These are phyloP conservation scores for Margaritifera margaritifera DNA, from an alignment of 2,888 invertebrate species.

Conservation along the genomic window DNA sequence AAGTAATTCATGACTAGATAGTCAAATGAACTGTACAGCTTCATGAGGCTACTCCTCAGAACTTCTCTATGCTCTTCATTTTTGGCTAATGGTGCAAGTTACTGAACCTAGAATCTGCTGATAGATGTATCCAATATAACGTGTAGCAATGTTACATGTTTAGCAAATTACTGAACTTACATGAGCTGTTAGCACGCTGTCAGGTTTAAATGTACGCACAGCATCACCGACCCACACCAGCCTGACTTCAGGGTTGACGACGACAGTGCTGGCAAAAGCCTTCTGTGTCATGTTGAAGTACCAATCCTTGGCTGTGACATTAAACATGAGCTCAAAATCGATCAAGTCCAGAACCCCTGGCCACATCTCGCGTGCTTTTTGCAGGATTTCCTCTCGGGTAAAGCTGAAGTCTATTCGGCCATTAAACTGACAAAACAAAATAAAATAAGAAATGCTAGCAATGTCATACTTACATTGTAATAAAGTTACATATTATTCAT, in stretches of 20 bases:
- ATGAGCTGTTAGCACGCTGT: conserved; percentile 91
- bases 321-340: conserved; percentile 67
- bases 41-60: no score
- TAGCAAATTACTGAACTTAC: conserved; percentile 75
- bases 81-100: no score
- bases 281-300: conserved; percentile 67
- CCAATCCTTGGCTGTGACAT: conserved; percentile 71
- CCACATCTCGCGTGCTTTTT: conserved; percentile 26
- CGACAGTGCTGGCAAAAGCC: conserved; percentile 89
- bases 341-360: conserved; percentile 57
- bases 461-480: no score
- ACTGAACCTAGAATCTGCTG: no score
- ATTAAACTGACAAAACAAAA: conserved; percentile 80
- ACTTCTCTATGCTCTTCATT: no score
- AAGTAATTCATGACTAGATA: no score
- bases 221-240: conserved; percentile 90
- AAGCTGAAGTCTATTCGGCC: conserved; percentile 91
- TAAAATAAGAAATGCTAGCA: neutral
- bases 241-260: conserved; percentile 89
- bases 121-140: no score
- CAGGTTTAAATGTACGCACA: conserved; percentile 95
- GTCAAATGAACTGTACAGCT: no score
- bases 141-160: no score
- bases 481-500: no score
- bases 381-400: conserved; percentile 83